These are phyloP conservation scores for Xylophagus ater DNA, from an alignment of 2,888 invertebrate genomes.

Conservation along the genomic window DNA sequence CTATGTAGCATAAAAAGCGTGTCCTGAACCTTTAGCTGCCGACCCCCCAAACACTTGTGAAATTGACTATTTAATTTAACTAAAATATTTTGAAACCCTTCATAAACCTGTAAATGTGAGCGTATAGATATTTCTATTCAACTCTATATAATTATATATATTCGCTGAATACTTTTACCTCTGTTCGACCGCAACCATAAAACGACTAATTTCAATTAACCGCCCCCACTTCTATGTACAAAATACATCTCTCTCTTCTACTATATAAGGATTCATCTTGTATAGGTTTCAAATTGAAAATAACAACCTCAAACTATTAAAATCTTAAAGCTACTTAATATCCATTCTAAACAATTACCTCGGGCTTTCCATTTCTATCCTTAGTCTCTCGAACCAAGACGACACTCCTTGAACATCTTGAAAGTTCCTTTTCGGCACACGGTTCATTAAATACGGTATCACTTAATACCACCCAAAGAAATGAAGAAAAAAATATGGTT, in stretches of 20 bases:
- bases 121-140: background rate
- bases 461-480: slow-evolving; percentile 12
- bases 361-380: slow-evolving; percentile 8
- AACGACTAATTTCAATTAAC: slow-evolving; percentile 14
- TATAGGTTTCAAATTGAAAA: no score
- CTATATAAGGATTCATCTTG: no score
- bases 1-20: no score
- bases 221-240: no score
- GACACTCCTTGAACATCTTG: slow-evolving; percentile 1
- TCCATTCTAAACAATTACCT: slow-evolving; percentile 16
- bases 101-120: background rate
- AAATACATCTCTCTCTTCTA: no score
- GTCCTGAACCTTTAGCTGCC: no score
- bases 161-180: background rate
- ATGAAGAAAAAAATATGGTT: no score
- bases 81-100: slow-evolving; percentile 2
- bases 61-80: slow-evolving; percentile 2
- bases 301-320: slow-evolving; percentile 13
- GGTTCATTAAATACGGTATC: slow-evolving; percentile 17
- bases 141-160: background rate
- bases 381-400: slow-evolving; percentile 7
- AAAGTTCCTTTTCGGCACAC: slow-evolving; percentile 11
- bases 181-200: slow-evolving; percentile 9
- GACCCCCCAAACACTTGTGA: no score
- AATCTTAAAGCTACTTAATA: slow-evolving; percentile 15